Conservation (phyloP, 2,113 vertebrate species). For the Albula glossodonta region DNA sequence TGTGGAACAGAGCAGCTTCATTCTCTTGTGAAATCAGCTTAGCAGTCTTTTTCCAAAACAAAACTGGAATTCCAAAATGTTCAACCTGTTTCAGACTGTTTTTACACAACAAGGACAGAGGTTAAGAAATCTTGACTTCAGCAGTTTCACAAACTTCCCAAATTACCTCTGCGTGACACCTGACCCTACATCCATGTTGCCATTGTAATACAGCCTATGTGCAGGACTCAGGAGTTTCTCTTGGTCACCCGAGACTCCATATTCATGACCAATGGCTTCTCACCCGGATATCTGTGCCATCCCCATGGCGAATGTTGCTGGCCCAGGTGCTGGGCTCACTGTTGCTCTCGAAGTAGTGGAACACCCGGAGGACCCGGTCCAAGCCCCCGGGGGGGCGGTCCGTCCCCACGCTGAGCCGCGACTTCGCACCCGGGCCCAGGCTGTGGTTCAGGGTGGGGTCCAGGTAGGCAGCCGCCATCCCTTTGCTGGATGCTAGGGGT, state of each 20-base stretch:
- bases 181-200: background rate
- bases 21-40: background rate
- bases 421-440: conserved; percentile 81
- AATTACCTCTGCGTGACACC: background rate
- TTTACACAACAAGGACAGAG: background rate
- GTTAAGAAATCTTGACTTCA: background rate
- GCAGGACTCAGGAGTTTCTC: background rate
- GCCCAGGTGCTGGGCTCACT: conserved; percentile 91
- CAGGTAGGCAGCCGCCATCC: conserved; percentile 96
- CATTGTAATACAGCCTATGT: background rate
- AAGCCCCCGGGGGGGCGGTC: conserved; percentile 85
- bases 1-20: background rate
- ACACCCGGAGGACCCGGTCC: conserved; percentile 93
- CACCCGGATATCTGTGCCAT: conserved; percentile 94
- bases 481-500: conserved; percentile 94
- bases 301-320: conserved; percentile 94
- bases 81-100: background rate
- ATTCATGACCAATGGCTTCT: conserved; percentile 41
- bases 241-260: background rate
- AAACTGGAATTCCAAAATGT: background rate
- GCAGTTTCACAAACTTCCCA: background rate
- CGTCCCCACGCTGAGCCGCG: conserved; percentile 79
- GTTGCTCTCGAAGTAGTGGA: conserved; percentile 93
- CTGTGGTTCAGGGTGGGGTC: conserved; percentile 93
- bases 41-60: background rate